Evolutionary conservation across 1,140 invertebrate genomes (phyloP).

Genomic region (Drosophila repletoides): DNA sequence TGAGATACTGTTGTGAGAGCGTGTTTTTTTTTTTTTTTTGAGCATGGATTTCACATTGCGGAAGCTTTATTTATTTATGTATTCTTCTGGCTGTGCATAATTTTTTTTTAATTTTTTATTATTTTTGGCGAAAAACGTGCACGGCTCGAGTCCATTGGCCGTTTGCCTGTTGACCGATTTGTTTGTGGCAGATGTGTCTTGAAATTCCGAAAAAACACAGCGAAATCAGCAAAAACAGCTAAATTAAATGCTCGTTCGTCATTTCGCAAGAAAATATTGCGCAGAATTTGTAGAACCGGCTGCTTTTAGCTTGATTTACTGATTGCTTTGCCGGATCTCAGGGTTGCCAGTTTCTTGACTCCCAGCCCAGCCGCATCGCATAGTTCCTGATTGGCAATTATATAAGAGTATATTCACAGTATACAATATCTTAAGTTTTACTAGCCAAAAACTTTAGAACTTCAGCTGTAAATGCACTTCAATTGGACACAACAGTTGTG

Average conservation of each 20-base stretch:
- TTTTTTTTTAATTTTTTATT: background rate
- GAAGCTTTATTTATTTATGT: constrained; percentile 40
- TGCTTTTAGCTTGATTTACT: background rate
- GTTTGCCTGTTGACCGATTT: constrained; percentile 42
- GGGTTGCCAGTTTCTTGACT: constrained; percentile 46
- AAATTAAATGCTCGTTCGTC: constrained; percentile 6
- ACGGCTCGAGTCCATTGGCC: constrained; percentile 13
- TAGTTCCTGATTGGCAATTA: constrained; percentile 34
- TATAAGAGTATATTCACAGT: too few relatives aligned
- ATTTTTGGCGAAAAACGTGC: constrained; percentile 29
- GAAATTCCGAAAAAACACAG: too few relatives aligned
- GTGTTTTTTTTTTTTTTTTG: too few relatives aligned
- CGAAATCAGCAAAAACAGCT: background rate
- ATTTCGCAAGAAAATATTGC: constrained; percentile 33
- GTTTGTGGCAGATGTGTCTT: constrained; percentile 28
- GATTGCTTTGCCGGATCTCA: constrained; percentile 19
- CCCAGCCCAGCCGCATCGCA: background rate
- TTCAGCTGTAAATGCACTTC: constrained; percentile 12
- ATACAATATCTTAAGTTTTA: too few relatives aligned
- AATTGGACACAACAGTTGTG: constrained; percentile 12
- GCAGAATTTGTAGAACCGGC: constrained; percentile 40
- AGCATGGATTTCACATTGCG: constrained; percentile 36
- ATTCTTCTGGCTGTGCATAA: constrained; percentile 6
- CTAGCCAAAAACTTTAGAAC: constrained; percentile 2
- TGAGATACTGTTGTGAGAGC: constrained; percentile 8